Evolutionary conservation across 2,797 vertebrate species (phyloP).

Genomic region (Periophthalmus magnuspinnatus): DNA sequence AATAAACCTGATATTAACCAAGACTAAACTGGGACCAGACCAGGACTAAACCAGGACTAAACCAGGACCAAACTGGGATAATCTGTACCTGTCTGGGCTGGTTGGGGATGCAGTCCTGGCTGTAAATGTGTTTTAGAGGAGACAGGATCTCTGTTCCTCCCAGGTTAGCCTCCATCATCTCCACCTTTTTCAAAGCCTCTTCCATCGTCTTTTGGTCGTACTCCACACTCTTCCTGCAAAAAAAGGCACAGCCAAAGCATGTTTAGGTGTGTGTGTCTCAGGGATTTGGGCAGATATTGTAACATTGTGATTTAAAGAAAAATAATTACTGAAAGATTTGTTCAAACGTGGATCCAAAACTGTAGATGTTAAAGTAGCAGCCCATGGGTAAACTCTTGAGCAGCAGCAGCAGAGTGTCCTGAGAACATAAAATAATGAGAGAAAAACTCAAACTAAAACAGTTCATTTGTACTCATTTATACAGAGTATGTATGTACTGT

Average conservation of each 20-base stretch:
- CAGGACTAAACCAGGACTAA: background rate
- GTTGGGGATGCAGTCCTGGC: constrained; percentile 50
- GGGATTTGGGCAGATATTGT: background rate
- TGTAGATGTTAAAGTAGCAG: constrained; percentile 88
- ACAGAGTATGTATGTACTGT: too few species aligned
- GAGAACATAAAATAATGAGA: constrained; percentile 10
- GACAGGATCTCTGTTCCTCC: constrained; percentile 63
- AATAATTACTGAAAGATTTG: constrained; percentile 81
- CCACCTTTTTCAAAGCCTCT: constrained; percentile 67
- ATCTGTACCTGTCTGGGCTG: constrained; percentile 62
- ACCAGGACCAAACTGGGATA: background rate
- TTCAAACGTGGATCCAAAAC: constrained; percentile 79
- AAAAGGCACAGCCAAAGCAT: constrained; percentile 9
- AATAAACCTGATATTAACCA: background rate
- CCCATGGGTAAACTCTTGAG: constrained; percentile 89
- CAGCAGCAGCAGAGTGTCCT: constrained; percentile 87
- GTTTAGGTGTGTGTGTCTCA: background rate
- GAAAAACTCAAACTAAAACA: background rate
- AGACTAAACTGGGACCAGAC: background rate
- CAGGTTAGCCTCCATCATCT: constrained; percentile 42
- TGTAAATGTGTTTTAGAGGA: constrained; percentile 53
- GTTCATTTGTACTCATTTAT: background rate
- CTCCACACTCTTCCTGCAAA: constrained; percentile 68
- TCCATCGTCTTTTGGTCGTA: constrained; percentile 79
- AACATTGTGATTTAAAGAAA: too few species aligned